phyloP scores from a whole-genome alignment of 1,140 invertebrate species.

The Drosophila watanabei region DNA sequence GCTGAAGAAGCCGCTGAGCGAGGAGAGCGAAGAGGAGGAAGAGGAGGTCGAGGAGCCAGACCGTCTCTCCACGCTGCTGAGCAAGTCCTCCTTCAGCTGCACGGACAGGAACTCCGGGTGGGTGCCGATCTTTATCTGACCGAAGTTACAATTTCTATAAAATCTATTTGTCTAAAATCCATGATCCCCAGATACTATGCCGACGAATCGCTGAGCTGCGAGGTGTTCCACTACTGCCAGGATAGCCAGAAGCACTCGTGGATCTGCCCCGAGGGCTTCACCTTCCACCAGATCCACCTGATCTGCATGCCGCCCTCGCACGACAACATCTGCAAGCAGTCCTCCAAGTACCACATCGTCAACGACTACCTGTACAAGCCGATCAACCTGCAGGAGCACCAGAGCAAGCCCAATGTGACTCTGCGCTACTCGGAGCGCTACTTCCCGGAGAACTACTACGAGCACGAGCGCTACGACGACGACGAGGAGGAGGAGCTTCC shows the following conservation, averaged over 20 bases:
- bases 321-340: constrained; percentile 96
- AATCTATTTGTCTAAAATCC: background rate
- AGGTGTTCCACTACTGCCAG: constrained; percentile 97
- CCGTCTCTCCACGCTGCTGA: constrained; percentile 91
- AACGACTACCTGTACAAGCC: constrained; percentile 97
- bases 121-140: background rate
- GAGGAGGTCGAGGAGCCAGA: constrained; percentile 95
- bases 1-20: constrained; percentile 72
- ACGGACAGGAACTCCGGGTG: constrained; percentile 91
- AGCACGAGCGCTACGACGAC: constrained; percentile 89
- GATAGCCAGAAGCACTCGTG: constrained; percentile 96
- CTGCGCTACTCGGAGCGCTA: constrained; percentile 93
- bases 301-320: constrained; percentile 96
- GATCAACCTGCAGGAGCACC: constrained; percentile 92
- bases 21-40: constrained; percentile 85
- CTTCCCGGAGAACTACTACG: constrained; percentile 91
- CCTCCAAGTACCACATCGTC: constrained; percentile 95
- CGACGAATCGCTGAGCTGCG: constrained; percentile 94
- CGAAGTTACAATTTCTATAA: background rate
- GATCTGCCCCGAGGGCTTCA: constrained; percentile 96
- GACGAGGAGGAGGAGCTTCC: constrained; percentile 87
- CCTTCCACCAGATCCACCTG: constrained; percentile 96
- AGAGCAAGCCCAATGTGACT: constrained; percentile 91
- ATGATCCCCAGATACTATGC: constrained; percentile 90
- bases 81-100: constrained; percentile 94